phyloP scores from a whole-genome alignment of 1,140 invertebrate species.

The Pteromalus puparum region DNA sequence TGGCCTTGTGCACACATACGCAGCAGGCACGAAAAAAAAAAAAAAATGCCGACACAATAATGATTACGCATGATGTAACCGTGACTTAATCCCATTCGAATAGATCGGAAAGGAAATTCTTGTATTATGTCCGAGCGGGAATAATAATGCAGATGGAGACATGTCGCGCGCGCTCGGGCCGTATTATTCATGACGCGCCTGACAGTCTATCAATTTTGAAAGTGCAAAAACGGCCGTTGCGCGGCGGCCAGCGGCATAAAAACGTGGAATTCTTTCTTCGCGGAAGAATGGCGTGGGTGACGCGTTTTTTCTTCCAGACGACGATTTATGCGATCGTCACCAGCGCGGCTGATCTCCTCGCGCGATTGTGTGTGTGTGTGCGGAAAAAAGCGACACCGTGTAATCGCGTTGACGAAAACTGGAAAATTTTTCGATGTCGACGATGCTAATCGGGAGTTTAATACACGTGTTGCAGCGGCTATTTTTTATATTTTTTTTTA shows the following conservation, averaged over 20 bases:
- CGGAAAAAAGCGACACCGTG: background rate
- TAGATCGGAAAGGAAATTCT: slow-evolving; percentile 10
- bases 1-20: slow-evolving; percentile 15
- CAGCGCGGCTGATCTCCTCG: slow-evolving; percentile 16
- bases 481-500: too few species aligned
- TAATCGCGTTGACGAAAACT: background rate
- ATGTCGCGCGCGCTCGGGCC: background rate
- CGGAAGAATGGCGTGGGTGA: slow-evolving; percentile 10
- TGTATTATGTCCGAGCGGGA: background rate
- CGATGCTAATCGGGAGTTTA: too few species aligned
- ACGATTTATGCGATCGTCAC: slow-evolving; percentile 20
- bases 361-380: background rate
- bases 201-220: slow-evolving; percentile 33
- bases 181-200: slow-evolving; percentile 9
- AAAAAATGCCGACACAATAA: slow-evolving; percentile 32
- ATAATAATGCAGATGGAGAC: slow-evolving; percentile 32
- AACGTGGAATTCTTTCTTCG: slow-evolving; percentile 1
- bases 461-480: too few species aligned
- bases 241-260: background rate
- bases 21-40: background rate
- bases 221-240: slow-evolving; percentile 24
- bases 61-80: slow-evolving; percentile 47
- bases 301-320: background rate
- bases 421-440: too few species aligned
- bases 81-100: slow-evolving; percentile 18